These are phyloP conservation scores for Caenorhabditis uteleia DNA, from an alignment of 2,888 invertebrate genomes.

Conservation along the genomic window DNA sequence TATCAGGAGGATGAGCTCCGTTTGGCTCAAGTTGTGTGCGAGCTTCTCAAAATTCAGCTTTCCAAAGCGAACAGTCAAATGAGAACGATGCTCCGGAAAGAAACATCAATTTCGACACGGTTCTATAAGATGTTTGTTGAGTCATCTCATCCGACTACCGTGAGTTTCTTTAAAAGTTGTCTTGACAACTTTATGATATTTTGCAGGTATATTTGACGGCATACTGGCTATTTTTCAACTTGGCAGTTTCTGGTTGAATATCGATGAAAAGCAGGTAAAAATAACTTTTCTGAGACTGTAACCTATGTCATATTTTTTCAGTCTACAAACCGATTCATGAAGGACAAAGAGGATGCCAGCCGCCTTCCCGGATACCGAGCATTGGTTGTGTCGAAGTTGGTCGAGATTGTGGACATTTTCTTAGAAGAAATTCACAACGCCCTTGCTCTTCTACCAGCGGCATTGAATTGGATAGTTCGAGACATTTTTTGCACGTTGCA, in stretches of 20 bases:
- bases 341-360: slow-evolving; percentile 11
- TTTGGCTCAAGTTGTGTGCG: slow-evolving; percentile 16
- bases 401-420: slow-evolving; percentile 31
- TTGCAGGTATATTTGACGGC: slow-evolving; percentile 31
- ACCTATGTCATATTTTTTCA: no score
- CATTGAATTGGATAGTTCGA: slow-evolving; percentile 32
- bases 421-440: slow-evolving; percentile 21
- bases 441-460: slow-evolving; percentile 25
- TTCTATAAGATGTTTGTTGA: slow-evolving; percentile 88
- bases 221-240: slow-evolving; percentile 26
- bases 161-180: no score
- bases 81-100: slow-evolving; percentile 80
- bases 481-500: slow-evolving; percentile 15
- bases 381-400: slow-evolving; percentile 28
- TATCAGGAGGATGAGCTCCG: slow-evolving; percentile 31
- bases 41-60: slow-evolving; percentile 20
- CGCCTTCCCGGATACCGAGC: slow-evolving; percentile 27
- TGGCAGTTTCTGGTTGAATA: slow-evolving; percentile 31
- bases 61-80: slow-evolving; percentile 3
- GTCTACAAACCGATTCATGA: no score
- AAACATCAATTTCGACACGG: slow-evolving; percentile 85
- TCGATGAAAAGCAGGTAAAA: slow-evolving; percentile 21
- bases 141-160: slow-evolving; percentile 84
- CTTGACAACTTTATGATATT: neutral
- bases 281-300: neutral